These are phyloP conservation scores for Mus spicilegus DNA, from an alignment of 2,113 vertebrate species.

Conservation along the genomic window DNA sequence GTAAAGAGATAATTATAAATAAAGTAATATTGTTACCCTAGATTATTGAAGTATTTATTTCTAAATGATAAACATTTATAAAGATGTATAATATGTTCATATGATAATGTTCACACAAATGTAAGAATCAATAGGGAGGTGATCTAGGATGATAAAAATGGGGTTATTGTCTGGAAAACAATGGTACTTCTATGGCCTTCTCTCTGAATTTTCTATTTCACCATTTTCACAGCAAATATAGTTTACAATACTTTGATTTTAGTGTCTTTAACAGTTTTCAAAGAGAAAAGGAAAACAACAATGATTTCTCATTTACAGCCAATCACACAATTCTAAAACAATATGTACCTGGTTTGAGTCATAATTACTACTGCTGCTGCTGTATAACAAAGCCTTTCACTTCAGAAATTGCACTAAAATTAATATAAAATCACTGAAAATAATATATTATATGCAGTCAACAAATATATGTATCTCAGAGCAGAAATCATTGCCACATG, in stretches of 20 bases:
- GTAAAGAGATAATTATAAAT: constrained; percentile 4
- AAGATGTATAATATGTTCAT: background rate
- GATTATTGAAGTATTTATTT: background rate
- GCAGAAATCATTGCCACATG: background rate
- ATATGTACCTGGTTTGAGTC: background rate
- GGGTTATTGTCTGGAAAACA: background rate
- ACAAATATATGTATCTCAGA: background rate
- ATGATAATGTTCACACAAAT: background rate
- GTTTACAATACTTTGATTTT: background rate
- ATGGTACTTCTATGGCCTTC: background rate
- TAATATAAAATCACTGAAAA: background rate
- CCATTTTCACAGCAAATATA: background rate
- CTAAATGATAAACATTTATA: background rate
- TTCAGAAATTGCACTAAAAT: background rate
- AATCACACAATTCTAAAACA: constrained; percentile 6
- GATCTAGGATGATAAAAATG: background rate
- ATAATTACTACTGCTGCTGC: background rate
- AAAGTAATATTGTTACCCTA: background rate
- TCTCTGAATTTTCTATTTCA: background rate
- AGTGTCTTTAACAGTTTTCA: background rate
- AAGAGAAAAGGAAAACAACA: background rate
- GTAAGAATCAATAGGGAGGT: background rate
- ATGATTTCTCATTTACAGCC: background rate
- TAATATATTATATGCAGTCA: background rate
- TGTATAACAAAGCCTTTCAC: background rate